Percentiles rank a stretch among this genome's conserved stretches.
Evolutionary conservation across 2,113 vertebrate species (phyloP).

Genomic region (Saccopteryx leptura): DNA sequence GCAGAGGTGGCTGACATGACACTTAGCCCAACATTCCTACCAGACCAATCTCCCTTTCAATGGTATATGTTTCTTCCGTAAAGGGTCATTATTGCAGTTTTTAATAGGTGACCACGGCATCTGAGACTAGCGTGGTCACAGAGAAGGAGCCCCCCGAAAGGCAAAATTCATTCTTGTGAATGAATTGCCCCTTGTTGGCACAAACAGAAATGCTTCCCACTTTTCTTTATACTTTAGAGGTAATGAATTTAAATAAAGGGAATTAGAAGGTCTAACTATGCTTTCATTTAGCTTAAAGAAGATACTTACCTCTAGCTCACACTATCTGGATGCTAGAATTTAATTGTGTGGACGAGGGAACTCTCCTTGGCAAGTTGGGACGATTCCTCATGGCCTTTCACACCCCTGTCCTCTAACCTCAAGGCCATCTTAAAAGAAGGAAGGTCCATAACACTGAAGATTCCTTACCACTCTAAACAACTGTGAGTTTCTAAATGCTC

Average conservation of each 20-base stretch:
- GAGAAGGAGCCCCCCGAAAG: not conserved
- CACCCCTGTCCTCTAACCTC: not conserved
- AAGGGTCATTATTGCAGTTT: not conserved
- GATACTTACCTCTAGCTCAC: not conserved
- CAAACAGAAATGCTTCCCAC: not conserved
- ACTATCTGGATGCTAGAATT: not conserved
- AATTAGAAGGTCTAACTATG: not conserved
- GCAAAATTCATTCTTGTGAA: not conserved
- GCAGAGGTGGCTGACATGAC: not conserved
- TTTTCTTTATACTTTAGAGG: not conserved
- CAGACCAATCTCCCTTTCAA: not conserved
- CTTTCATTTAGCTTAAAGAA: not conserved
- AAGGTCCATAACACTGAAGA: not conserved
- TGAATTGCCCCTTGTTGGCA: not conserved
- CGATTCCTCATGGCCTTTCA: not conserved
- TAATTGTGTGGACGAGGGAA: not conserved
- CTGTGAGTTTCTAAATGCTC: not conserved
- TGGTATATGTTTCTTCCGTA: not conserved
- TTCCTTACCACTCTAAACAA: not conserved
- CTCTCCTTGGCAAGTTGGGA: not conserved
- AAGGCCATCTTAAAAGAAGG: not conserved
- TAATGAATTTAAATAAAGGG: not conserved
- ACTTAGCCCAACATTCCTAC: not conserved
- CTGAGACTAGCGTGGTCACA: not conserved
- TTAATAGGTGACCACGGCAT: not conserved